A percentile compares a stretch with the other conserved stretches of the same genome.
phyloP scores from a whole-genome alignment of 2,888 invertebrate species.

The Phalangium opilio region DNA sequence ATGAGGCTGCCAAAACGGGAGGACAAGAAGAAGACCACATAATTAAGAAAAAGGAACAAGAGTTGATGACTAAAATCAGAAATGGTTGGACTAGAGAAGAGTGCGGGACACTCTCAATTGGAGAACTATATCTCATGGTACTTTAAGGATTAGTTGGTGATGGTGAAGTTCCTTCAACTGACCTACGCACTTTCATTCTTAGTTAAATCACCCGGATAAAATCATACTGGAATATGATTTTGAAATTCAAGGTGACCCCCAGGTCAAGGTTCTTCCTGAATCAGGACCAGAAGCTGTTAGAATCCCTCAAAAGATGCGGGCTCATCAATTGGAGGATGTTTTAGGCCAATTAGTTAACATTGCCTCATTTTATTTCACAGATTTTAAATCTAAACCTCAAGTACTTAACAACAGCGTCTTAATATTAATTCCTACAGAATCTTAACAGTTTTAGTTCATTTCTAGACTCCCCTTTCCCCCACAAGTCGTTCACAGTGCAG shows the following conservation, averaged over 20 bases:
- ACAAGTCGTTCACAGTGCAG: background rate
- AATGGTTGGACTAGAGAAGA: constrained; percentile 64
- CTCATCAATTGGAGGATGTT: constrained; percentile 2
- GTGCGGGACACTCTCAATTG: constrained; percentile 64
- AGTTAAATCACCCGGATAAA: constrained; percentile 23
- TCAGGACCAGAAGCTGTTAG: background rate
- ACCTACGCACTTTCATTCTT: too few relatives aligned
- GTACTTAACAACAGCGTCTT: constrained; percentile 1
- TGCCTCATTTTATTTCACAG: constrained; percentile 7
- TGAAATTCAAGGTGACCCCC: constrained; percentile 20
- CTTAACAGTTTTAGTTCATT: background rate
- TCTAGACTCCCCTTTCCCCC: background rate
- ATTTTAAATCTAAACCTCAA: constrained; percentile 12
- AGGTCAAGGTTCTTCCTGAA: background rate
- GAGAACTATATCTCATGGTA: constrained; percentile 78
- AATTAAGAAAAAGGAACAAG: constrained; percentile 1
- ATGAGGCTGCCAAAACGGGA: constrained; percentile 5
- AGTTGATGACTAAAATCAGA: constrained; percentile 26
- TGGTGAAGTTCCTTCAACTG: too few relatives aligned
- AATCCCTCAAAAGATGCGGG: background rate
- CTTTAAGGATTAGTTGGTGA: too few relatives aligned
- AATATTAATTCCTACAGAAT: too few relatives aligned
- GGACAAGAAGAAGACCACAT: constrained; percentile 3
- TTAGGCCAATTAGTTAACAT: constrained; percentile 10
- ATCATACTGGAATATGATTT: constrained; percentile 34